Percentiles rank a stretch among this genome's conserved stretches.
These are phyloP conservation scores for Drosophila melanosoma DNA, from an alignment of 2,888 invertebrate genomes.

Conservation along the genomic window DNA sequence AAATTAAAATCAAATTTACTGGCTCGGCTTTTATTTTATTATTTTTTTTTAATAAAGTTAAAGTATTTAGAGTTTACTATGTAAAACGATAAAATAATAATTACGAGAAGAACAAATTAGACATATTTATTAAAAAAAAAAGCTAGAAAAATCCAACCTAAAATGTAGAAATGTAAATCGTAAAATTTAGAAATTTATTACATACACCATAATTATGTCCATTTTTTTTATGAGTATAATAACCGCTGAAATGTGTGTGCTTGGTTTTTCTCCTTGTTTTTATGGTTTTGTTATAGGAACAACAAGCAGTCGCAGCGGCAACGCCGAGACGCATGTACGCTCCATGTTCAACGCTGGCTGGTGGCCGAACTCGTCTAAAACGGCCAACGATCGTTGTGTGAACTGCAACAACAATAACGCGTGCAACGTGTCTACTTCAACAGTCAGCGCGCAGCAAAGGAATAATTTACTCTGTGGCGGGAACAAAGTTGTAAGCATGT, in stretches of 20 bases:
- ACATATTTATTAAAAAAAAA: neutral
- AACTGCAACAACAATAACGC: conserved; percentile 18
- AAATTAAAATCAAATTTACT: neutral
- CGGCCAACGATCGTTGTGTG: conserved; percentile 59
- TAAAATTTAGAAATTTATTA: neutral
- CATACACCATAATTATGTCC: neutral
- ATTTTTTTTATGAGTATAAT: conserved; percentile 10
- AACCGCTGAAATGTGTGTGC: conserved; percentile 52
- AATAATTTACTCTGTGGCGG: conserved; percentile 6
- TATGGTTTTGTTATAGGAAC: conserved; percentile 36
- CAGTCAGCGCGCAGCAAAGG: neutral
- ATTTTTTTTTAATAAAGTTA: neutral
- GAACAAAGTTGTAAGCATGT: conserved; percentile 47
- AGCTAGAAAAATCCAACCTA: neutral
- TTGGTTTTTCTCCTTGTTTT: neutral
- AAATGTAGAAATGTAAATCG: neutral
- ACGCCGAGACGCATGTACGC: conserved; percentile 75
- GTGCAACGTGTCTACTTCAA: neutral
- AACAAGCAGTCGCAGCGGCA: conserved; percentile 68
- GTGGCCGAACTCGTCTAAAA: conserved; percentile 70
- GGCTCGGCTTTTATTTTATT: neutral
- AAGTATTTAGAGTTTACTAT: neutral
- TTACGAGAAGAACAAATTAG: neutral
- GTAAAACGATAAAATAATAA: neutral
- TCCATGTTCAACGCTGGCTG: conserved; percentile 65